Evolutionary conservation across 2,797 vertebrate species (phyloP).

Genomic region (Falco novaeseelandiae): DNA sequence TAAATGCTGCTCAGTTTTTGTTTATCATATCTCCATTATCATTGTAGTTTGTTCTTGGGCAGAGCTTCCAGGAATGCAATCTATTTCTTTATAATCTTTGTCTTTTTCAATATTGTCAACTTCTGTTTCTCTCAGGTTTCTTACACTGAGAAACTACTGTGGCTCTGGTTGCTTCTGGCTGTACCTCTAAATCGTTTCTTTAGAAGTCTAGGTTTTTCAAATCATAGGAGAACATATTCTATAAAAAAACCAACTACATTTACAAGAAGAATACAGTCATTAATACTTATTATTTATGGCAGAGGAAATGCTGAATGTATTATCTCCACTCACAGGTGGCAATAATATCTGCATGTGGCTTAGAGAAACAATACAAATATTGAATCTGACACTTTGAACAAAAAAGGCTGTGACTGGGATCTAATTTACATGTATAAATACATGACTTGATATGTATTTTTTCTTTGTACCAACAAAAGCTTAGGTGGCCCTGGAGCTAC

Average conservation of each 20-base stretch:
- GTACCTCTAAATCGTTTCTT: background rate
- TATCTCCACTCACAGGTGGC: background rate
- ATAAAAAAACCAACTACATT: background rate
- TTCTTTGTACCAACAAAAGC: background rate
- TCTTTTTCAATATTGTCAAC: background rate
- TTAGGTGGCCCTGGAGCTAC: background rate
- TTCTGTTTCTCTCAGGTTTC: background rate
- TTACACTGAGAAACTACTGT: background rate
- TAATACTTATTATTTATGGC: background rate
- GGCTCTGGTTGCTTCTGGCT: background rate
- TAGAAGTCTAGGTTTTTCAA: background rate
- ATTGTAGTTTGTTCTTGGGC: background rate
- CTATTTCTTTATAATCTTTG: background rate
- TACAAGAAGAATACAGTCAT: background rate
- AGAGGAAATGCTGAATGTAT: background rate
- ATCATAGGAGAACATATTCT: background rate
- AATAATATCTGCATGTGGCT: background rate
- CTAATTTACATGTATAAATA: slow-evolving; percentile 13
- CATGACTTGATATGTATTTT: background rate
- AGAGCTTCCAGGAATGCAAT: background rate
- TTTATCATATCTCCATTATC: background rate
- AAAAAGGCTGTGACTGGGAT: background rate
- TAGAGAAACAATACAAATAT: background rate
- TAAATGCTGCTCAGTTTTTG: background rate
- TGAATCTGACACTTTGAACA: background rate